Evolutionary conservation across 2,888 invertebrate genomes (phyloP).

Genomic region (Euspilapteryx auroguttella): DNA sequence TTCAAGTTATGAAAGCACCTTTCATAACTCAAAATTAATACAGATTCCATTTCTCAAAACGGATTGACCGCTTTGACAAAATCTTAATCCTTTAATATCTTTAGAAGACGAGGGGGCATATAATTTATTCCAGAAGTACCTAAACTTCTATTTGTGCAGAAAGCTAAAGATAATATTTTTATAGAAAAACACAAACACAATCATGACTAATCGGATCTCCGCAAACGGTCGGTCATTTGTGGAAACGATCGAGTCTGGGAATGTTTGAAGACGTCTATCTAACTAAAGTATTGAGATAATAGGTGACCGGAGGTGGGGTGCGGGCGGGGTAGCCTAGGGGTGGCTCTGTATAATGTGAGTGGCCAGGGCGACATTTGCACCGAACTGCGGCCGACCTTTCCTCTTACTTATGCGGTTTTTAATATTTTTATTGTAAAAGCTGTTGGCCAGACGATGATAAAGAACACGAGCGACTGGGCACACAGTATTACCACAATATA

Average conservation of each 20-base stretch:
- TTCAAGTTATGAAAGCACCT: too few species aligned
- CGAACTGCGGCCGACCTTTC: constrained; percentile 57
- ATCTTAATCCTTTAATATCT: constrained; percentile 44
- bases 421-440: constrained; percentile 69
- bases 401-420: constrained; percentile 62
- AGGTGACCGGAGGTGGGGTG: constrained; percentile 29
- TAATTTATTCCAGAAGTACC: too few species aligned
- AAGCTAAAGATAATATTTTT: constrained; percentile 60
- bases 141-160: too few species aligned
- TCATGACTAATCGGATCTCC: constrained; percentile 57
- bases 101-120: too few species aligned
- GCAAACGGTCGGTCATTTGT: constrained; percentile 54
- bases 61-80: constrained; percentile 37
- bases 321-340: constrained; percentile 12
- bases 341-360: constrained; percentile 53
- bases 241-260: constrained; percentile 38
- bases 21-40: too few species aligned
- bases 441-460: constrained; percentile 11
- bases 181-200: constrained; percentile 45
- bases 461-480: too few species aligned
- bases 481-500: too few species aligned
- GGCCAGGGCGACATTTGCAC: constrained; percentile 59
- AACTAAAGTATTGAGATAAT: constrained; percentile 61
- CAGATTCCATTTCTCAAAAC: constrained; percentile 21
- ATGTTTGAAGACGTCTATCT: constrained; percentile 54